Base-by-base conservation (phyloP, 2,113 vertebrate species). In the Aptenodytes forsteri region DNA sequence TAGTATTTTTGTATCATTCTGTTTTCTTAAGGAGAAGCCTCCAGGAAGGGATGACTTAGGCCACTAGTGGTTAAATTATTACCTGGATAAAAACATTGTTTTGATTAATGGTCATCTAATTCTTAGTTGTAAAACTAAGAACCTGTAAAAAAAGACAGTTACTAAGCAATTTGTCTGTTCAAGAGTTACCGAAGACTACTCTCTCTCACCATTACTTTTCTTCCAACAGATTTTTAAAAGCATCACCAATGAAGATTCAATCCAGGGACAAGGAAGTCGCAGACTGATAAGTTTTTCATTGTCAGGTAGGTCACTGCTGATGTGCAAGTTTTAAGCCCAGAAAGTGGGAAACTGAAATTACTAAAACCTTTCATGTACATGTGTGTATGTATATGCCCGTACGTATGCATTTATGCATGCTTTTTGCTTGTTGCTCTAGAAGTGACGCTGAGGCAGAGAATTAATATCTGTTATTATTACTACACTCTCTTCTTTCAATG, bases 201-300 rank as follows among this genome's bases (percentile, higher is more conserved):
- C 32, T 91, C 30, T 95, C 85, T 93, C 69, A 91, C 75, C 52
- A 14, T 89, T 93, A 29, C 96, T 72, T 95, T 84, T 97, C 71
- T 98, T 89, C 72, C 80, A 94, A 38, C 97, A 99, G 99, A 98
- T 99, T 72, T 98, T 99, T 96, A 99, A 99, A 98, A 99, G 98
- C 40, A 98, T 99, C 96, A 98, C 98, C 72, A 98, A 97, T 93
- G 99, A 99, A 82, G 99, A 99, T 76, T 98, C 98, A 55, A 97
- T 97, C 82, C 98, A 98, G 83, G 98, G 98, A 64, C 98, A 98
- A 95, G 99, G 99, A 95, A 99, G 98, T 96, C 98, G 99, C 82
- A 99, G 99, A 38, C 98, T 99, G 90, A 99, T 99, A 97, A 99
- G 99, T 96, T 99, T 99, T 97, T 99, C 99, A 22, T 96, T 99